phyloP scores from a whole-genome alignment of 2,797 vertebrate genomes.

The Ctenopoma kingsleyae region DNA sequence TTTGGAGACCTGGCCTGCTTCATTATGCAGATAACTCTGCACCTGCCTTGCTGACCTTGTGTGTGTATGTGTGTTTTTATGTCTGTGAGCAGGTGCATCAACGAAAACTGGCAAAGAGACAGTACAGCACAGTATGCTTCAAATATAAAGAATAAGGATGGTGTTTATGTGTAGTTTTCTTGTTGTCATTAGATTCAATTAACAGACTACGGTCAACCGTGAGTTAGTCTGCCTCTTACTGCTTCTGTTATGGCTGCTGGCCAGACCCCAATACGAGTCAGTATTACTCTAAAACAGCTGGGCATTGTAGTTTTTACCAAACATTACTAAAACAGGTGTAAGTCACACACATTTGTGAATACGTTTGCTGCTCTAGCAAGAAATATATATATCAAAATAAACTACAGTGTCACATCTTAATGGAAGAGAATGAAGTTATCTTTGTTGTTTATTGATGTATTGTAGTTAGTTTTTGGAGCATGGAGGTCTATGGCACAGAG shows the following conservation, averaged over 20 bases:
- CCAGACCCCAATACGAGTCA: neutral
- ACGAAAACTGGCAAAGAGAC: conserved; percentile 30
- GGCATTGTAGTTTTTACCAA: neutral
- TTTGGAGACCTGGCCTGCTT: conserved; percentile 93
- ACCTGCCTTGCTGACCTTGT: conserved; percentile 90
- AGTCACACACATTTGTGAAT: neutral
- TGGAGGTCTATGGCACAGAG: neutral
- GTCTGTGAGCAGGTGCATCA: conserved; percentile 69
- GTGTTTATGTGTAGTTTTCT: neutral
- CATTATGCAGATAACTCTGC: conserved; percentile 96
- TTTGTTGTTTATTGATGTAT: neutral
- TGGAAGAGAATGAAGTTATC: neutral
- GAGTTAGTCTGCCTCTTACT: neutral
- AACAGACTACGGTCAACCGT: neutral
- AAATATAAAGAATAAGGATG: conserved; percentile 19
- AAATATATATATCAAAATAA: no score
- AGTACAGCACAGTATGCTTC: conserved; percentile 22
- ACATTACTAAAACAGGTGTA: neutral
- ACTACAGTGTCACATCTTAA: neutral
- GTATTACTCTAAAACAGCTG: neutral
- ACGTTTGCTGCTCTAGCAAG: no score
- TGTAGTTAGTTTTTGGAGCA: neutral
- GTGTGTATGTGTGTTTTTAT: conserved; percentile 57
- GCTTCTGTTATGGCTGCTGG: neutral
- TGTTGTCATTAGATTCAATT: conserved; percentile 4